phyloP scores from a whole-genome alignment of 1,140 invertebrate genomes.

The Platyscapa corneri region DNA sequence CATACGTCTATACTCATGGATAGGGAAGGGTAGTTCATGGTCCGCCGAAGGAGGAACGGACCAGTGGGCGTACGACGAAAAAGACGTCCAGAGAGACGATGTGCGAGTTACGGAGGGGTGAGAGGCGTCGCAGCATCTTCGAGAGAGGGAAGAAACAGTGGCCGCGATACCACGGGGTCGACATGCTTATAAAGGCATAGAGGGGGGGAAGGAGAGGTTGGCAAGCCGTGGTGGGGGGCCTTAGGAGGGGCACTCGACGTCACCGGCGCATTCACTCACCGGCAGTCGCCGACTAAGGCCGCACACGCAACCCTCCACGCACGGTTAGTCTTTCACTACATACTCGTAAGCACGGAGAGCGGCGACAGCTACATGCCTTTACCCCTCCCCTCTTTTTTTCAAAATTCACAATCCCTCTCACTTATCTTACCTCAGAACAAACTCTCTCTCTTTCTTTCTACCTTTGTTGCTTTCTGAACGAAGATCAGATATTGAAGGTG shows the following conservation, averaged over 20 bases:
- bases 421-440: not conserved
- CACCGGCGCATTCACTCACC: slow-evolving; percentile 73
- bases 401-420: not conserved
- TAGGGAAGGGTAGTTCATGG: slow-evolving; percentile 58
- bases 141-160: slow-evolving; percentile 32
- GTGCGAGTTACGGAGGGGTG: slow-evolving; percentile 33
- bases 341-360: not conserved
- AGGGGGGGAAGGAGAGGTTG: not conserved
- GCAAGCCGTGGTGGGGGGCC: not conserved
- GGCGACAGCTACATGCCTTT: not conserved
- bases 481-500: not conserved
- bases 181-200: not conserved
- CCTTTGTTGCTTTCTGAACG: too few species aligned
- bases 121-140: slow-evolving; percentile 48
- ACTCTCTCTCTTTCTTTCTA: not conserved
- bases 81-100: slow-evolving; percentile 47
- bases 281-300: slow-evolving; percentile 69
- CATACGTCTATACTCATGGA: not conserved
- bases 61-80: slow-evolving; percentile 48
- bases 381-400: not conserved
- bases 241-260: slow-evolving; percentile 57
- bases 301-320: slow-evolving; percentile 62
- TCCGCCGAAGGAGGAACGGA: slow-evolving; percentile 53
- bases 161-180: slow-evolving; percentile 29
- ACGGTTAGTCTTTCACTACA: slow-evolving; percentile 59